Evolutionary conservation across 2,113 vertebrate genomes (phyloP), one percentile per base, ranked within the genome.

Genomic region (Fukomys damarensis): DNA sequence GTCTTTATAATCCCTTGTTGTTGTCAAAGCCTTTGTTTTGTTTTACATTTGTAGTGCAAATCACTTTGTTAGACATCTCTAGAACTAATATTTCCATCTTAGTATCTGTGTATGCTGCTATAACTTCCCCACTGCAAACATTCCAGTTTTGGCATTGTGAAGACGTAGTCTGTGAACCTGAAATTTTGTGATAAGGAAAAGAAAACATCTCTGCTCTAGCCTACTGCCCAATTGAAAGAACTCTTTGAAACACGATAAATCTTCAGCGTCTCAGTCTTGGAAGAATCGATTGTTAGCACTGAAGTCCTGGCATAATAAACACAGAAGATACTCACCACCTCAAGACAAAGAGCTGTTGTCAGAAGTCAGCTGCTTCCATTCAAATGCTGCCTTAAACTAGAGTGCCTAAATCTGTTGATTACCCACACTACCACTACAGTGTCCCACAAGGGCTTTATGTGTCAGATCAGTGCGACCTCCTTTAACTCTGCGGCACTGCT

Each of bases 311-410:
- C 98, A 97, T 98, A 93, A 94, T 97, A 98, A 98, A 98, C 98
- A 97, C 92, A 97, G 94, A 98, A 96, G 98, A 97, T 98, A 97
- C 97, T 98, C 98, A 97, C 97, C 97, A 96, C 98, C 98, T 96
- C 97, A 97, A 98, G 98, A 97, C 98, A 97, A 98, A 97, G 32
- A 96, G 98, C 98, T 98, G 92, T 98, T 98, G 86, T 97, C 94
- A 97, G 89, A 98, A 98, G 98, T 98, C 98, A 98, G 98, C 98
- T 98, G 98, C 98, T 99, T 98, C 98, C 98, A 98, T 98, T 98
- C 98, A 98, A 98, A 98, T 96, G 98, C 98, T 99, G 99, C 99
- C 99, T 99, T 99, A 99, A 99, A 98, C 98, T 98, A 92, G 98
- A 99, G 99, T 99, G 99, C 99, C 99, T 99, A 97, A 98, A 98